Evolutionary conservation across 2,888 invertebrate genomes (phyloP), one percentile per base, ranked within the genome.

Genomic region (Amphipyra tragopoginis): DNA sequence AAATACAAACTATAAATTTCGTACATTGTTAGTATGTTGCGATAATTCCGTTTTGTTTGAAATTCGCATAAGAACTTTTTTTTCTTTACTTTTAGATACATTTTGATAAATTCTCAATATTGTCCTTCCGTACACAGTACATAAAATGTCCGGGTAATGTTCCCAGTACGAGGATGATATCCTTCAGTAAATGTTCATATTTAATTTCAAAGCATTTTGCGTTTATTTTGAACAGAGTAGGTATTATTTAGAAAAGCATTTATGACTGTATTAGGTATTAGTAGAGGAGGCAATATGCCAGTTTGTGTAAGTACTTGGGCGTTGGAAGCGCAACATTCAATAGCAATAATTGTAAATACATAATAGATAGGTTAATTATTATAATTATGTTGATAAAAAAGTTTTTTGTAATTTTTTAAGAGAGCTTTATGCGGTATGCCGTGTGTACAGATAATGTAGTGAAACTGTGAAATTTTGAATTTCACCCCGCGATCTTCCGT

Each of bases 261-360:
- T 72, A 80, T 72, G 76, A 80, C 76, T 82, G 81, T 87, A 87
- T 87, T 87, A 86, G 70, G 84, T 84, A 84, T 85, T 88, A 85
- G 81, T 88, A 90, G 86, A 83, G 80, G 80, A 85, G 90, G 92
- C 93, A 93, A 90, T 92, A 91, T 91, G 88, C 88, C 89, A 86
- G 85, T 90, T 88, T 81, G 77, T 78, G 72, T 81, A 86, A 79
- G 80, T 85, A 89, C 85, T 89, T 84, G 87, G 77, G 93, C 93
- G 94, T 93, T 93, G 63, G 87, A 91, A 94, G 93, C 94, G 94
- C 94, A 87, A 88, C 79, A 90, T 89, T 92, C 85, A 85, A 93
- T 94, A 94, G 94, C 93, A 94, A 94, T 94, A 94, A 92, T 84
- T 94, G 94, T 94, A 93, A 78, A 94, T 93, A 94, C 54, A 81